These are phyloP conservation scores for Erinaceus europaeus DNA, from an alignment of 2,113 vertebrate species.

Conservation along the genomic window DNA sequence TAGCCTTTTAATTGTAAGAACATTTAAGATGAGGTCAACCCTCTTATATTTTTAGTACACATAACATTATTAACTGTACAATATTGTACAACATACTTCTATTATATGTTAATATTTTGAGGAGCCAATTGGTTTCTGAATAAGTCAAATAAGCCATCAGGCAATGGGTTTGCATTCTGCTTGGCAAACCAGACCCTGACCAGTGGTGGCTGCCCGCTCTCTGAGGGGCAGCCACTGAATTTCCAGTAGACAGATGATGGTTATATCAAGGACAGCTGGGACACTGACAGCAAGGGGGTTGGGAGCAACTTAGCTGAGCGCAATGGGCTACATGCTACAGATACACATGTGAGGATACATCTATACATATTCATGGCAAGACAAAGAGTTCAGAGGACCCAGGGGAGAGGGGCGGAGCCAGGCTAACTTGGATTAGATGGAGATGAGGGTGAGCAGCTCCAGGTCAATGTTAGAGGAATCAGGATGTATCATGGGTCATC, in stretches of 20 bases:
- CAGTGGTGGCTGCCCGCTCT: not conserved
- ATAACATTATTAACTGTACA: not conserved
- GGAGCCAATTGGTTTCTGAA: conserved; percentile 34
- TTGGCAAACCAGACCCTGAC: conserved; percentile 30
- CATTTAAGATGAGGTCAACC: not conserved
- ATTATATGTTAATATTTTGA: not conserved
- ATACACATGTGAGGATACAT: not conserved
- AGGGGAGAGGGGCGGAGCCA: not conserved
- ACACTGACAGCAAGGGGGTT: not conserved
- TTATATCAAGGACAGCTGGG: not conserved
- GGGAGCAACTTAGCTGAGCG: not conserved
- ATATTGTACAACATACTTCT: not conserved
- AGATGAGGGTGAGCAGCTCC: not conserved
- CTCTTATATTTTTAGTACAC: not conserved
- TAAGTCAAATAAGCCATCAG: conserved; percentile 44
- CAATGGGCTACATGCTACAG: not conserved
- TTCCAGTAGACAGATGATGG: not conserved
- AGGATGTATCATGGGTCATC: not conserved
- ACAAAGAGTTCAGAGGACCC: not conserved
- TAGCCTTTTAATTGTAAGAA: not conserved
- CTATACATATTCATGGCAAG: not conserved
- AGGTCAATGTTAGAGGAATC: not conserved
- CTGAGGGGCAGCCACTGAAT: not conserved
- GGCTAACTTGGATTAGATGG: not conserved
- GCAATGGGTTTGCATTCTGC: conserved; percentile 13